Percentiles rank a stretch among this genome's conserved stretches.
phyloP scores from a whole-genome alignment of 2,888 invertebrate genomes.

The Andrena camellia region DNA sequence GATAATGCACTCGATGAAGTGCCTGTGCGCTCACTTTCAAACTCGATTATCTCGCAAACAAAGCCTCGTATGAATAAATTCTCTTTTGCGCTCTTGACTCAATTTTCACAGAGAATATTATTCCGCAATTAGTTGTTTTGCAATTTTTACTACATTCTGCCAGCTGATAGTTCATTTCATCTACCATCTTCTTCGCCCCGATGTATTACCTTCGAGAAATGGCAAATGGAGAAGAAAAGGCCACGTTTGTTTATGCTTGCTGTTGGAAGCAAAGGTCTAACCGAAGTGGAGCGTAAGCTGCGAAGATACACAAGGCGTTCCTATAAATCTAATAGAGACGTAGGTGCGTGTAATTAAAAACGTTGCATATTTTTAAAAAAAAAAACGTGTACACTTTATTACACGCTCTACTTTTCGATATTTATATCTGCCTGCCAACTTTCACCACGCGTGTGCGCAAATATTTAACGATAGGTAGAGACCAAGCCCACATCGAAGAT shows the following conservation, averaged over 20 bases:
- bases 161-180: not conserved
- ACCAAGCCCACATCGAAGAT: slow-evolving; percentile 35
- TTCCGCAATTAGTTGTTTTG: not conserved
- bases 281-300: not conserved
- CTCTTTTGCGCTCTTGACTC: not conserved
- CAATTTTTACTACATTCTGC: not conserved
- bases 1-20: not conserved
- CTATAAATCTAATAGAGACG: not conserved
- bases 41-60: not conserved
- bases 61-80: not conserved
- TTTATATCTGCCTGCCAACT: slow-evolving; percentile 47
- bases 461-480: slow-evolving; percentile 34
- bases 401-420: slow-evolving; percentile 50
- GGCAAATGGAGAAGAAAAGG: not conserved
- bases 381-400: slow-evolving; percentile 40
- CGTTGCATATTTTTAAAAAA: not conserved
- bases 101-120: not conserved
- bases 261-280: not conserved
- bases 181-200: not conserved
- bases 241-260: not conserved
- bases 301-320: not conserved
- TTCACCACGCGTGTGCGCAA: slow-evolving; percentile 46
- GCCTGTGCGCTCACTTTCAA: not conserved
- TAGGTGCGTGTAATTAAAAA: slow-evolving; percentile 22
- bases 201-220: not conserved